Base-by-base conservation (phyloP, 2,113 vertebrate genomes). In the Myrmophylax atrothorax region DNA sequence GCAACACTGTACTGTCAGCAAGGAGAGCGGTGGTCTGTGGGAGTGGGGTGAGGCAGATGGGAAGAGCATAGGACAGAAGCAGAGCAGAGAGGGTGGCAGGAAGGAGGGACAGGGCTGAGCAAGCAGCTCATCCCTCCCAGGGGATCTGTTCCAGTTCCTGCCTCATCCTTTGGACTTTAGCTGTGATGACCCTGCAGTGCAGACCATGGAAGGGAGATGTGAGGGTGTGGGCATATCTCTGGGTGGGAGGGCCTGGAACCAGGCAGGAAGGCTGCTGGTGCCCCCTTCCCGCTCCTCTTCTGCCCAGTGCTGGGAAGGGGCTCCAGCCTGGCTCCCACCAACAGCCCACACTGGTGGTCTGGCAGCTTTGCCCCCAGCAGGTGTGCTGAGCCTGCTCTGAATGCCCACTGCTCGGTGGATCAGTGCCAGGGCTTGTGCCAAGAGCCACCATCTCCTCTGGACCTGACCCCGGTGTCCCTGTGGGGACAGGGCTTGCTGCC, bases 401-500 rank as follows among this genome's bases (percentile, higher is more conserved):
- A 28, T 0, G 2, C 5, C 18, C 11, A 18, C 31, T 6, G 22
- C 55, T 42, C 47, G 37, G 49, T 29, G 46, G 14, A 33, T 38
- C 1, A 5, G 62, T 37, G 53, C 70, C 66, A 85, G 62, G 33
- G 47, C 49, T 66, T 9, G 5, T 49, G 72, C 59, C 44, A 53
- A 38, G 67, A 72, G 49, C 52, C 25, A 19, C 31, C 3, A 4
- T 47, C 20, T 52, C 38, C 0, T 1, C 47, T 40, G 46, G 40
- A n/a, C 35, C 37, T 31, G 64, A 12, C 25, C 26, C 13, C 0
- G 0, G 20, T 0, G 5, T 44, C 47, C 52, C 50, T 3, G 0
- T 1, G 55, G 37, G 37, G 26, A 23, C 10, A 6, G 67, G 33
- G 25, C 1, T 18, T 50, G n/a, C 49, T 58, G 66, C 33, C 52